Percentiles rank a stretch among this genome's conserved stretches.
Conservation (phyloP, 2,113 vertebrate genomes). For the Gila orcuttii region DNA sequence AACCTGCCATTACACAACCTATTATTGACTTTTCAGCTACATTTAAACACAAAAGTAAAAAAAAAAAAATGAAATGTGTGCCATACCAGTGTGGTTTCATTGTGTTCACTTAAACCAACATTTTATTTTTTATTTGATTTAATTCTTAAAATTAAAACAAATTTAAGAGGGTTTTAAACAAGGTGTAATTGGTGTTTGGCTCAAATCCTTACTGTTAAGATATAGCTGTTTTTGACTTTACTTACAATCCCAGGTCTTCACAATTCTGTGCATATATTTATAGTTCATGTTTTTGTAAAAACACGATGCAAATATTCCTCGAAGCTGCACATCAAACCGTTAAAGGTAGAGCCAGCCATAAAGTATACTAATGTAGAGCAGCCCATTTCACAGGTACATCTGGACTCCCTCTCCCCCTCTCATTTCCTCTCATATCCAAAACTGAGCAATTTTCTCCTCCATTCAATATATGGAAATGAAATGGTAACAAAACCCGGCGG, state of each 20-base stretch:
- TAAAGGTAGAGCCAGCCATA: constrained; percentile 19
- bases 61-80: neutral
- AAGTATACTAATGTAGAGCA: constrained; percentile 18
- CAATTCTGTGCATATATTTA: neutral
- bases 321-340: constrained; percentile 18
- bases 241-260: neutral
- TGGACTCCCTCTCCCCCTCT: constrained; percentile 16
- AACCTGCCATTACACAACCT: neutral
- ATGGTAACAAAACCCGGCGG: constrained; percentile 34
- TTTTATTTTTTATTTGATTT: too few species aligned
- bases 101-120: too few species aligned
- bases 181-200: neutral
- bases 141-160: too few species aligned
- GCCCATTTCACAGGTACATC: constrained; percentile 5
- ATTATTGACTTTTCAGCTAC: neutral
- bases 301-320: neutral
- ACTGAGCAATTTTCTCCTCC: constrained; percentile 40
- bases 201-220: too few species aligned
- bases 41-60: constrained; percentile 5
- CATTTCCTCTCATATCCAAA: constrained; percentile 41
- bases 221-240: neutral
- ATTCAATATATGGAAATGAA: constrained; percentile 50
- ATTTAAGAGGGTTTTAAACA: neutral
- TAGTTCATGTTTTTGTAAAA: neutral
- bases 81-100: too few species aligned